A percentile compares a stretch with the other conserved stretches of the same genome.
Conservation (phyloP, 2,888 invertebrate species). For the Hofmannophila pseudospretella region DNA sequence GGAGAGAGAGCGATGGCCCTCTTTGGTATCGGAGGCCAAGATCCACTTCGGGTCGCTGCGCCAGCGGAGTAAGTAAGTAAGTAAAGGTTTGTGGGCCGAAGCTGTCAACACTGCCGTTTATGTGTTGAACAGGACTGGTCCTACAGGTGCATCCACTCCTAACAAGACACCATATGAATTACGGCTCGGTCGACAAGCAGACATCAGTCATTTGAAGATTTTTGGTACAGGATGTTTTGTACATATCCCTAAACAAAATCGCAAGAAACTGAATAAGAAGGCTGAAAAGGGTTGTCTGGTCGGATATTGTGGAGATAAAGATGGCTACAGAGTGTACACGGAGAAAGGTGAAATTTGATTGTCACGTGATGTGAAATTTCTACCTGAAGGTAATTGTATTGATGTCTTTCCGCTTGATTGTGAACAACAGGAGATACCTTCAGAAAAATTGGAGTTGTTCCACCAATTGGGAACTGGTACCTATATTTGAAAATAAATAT, state of each 20-base stretch:
- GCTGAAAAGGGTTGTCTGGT: conserved; percentile 11
- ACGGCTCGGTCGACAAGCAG: not conserved
- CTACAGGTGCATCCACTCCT: no score
- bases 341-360: not conserved
- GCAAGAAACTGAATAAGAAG: conserved; percentile 6
- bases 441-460: no score
- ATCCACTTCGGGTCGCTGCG: no score
- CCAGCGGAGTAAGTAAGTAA: no score
- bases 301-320: conserved; percentile 10
- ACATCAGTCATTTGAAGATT: not conserved
- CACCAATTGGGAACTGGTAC: no score
- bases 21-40: no score
- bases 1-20: no score
- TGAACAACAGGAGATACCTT: no score
- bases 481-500: no score
- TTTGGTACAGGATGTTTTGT: conserved; percentile 1
- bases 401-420: no score
- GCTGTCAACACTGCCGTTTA: conserved; percentile 4
- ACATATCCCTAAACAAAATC: conserved; percentile 9
- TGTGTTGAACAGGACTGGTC: conserved; percentile 1
- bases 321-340: not conserved
- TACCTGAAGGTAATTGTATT: no score
- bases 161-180: not conserved
- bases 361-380: not conserved
- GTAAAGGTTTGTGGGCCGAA: conserved; percentile 12